These are phyloP conservation scores for Silurus lanzhouensis DNA, from an alignment of 2,797 vertebrate species.

Conservation along the genomic window DNA sequence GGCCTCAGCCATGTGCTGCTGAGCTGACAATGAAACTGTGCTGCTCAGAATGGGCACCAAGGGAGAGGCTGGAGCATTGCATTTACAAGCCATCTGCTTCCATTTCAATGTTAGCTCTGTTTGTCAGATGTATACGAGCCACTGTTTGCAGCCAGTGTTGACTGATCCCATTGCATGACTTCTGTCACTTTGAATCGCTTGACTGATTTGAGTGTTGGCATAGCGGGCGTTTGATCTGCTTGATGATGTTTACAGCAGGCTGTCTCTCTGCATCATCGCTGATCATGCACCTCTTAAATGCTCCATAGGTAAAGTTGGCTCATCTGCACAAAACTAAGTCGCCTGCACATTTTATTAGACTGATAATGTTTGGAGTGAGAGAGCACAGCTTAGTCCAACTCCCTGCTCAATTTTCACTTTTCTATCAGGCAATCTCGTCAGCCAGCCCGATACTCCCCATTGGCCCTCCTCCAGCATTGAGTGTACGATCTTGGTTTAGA, in stretches of 20 bases:
- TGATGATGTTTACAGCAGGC: neutral
- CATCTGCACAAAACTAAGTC: constrained; percentile 23
- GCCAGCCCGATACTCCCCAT: constrained; percentile 47
- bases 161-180: constrained; percentile 11
- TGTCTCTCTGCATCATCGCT: neutral
- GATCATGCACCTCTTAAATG: neutral
- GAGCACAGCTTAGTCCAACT: constrained; percentile 36
- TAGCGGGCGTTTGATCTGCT: constrained; percentile 8
- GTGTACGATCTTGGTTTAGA: constrained; percentile 54
- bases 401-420: constrained; percentile 56
- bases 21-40: constrained; percentile 48
- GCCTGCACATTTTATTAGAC: constrained; percentile 43
- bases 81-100: constrained; percentile 48
- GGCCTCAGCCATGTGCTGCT: constrained; percentile 43
- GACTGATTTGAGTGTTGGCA: neutral
- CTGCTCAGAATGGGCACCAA: constrained; percentile 44
- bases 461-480: constrained; percentile 55
- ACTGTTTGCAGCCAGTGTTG: constrained; percentile 23
- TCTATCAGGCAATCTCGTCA: constrained; percentile 55
- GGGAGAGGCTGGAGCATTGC: constrained; percentile 41
- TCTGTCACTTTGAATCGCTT: constrained; percentile 26
- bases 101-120: constrained; percentile 37
- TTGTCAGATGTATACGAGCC: constrained; percentile 29
- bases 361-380: constrained; percentile 46
- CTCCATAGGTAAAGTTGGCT: constrained; percentile 29